These are phyloP conservation scores for Clistopyga incitator DNA, from an alignment of 2,888 invertebrate genomes.

Conservation along the genomic window DNA sequence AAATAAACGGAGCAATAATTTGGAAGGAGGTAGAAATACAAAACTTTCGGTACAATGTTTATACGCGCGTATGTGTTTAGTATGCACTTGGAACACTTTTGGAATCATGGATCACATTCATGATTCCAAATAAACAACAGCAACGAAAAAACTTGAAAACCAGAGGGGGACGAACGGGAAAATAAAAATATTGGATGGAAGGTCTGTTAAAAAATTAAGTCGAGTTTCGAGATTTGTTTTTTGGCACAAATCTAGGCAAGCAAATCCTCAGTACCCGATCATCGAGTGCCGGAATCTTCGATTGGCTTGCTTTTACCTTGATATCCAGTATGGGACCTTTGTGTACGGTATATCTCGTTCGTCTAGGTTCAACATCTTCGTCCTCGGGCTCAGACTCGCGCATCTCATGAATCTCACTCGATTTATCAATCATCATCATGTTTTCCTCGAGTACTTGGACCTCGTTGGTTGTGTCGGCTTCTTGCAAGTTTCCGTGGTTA, in stretches of 20 bases:
- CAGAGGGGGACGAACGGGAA: not conserved
- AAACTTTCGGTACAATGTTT: not conserved
- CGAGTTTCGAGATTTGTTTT: not conserved
- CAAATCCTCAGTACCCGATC: slow-evolving; percentile 36
- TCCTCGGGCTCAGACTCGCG: slow-evolving; percentile 48
- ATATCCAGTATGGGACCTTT: slow-evolving; percentile 83
- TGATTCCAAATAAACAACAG: not conserved
- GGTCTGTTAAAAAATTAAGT: not conserved
- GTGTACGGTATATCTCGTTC: slow-evolving; percentile 79
- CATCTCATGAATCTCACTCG: not conserved
- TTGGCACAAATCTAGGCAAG: slow-evolving; percentile 25
- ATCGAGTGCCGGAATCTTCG: slow-evolving; percentile 7
- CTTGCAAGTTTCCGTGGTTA: not conserved
- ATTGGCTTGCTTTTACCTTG: slow-evolving; percentile 77
- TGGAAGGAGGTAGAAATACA: not conserved
- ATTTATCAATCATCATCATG: not conserved
- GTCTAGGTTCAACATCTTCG: slow-evolving; percentile 65
- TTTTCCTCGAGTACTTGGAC: slow-evolving; percentile 33
- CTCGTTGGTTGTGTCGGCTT: slow-evolving; percentile 12
- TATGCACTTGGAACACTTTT: not conserved
- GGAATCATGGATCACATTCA: not conserved
- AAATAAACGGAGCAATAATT: not conserved
- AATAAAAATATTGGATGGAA: not conserved
- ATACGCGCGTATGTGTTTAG: no score
- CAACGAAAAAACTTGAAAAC: not conserved